Base-by-base conservation (phyloP, 2,888 invertebrate genomes). In the Catocala fraxini region DNA sequence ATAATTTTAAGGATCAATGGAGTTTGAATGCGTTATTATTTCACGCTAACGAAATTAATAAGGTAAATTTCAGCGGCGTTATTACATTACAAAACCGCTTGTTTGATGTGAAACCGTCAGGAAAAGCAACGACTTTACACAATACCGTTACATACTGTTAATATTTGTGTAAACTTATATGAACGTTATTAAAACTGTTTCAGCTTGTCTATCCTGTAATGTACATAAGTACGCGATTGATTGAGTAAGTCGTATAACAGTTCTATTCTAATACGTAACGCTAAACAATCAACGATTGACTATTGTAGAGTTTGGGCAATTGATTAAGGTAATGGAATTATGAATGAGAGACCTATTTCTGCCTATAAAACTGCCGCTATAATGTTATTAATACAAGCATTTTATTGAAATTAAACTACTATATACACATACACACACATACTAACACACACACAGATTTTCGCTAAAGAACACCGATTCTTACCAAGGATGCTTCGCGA, bases 1-100 rank as follows among this genome's bases (percentile, higher is more conserved):
- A 90, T 88, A 86, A 90, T 88, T 89, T 89, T 78, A 87, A 87
- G 86, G 87, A 88, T 89, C 88, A 86, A 82, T 83, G 80, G 79
- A 83, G 84, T 83, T 83, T 84, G 82, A 83, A 83, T 82, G 79
- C 81, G 85, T 86, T 89, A 89, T 90, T 88, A 90, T 90, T 89
- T 88, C 81, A 80, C 79, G 86, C 82, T 89, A 89, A 89, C 87
- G 79, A 90, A 91, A 91, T 90, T 91, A 91, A 91, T 91, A 90
- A 91, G 87, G 89, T 83, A 80, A 87, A 86, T 87, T 87, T 86
- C 81, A 82, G 81, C 82, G 82, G 82, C 80, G 78, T 87, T 86
- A 89, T 88, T 86, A 84, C 84, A 80, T 88, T 88, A 87, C 79
- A 77, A 81, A 77, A 77, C 77, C 83, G 83, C 83, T 85, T 82